phyloP scores from a whole-genome alignment of 2,797 vertebrate genomes.

The Sebastes kiyomatsui region DNA sequence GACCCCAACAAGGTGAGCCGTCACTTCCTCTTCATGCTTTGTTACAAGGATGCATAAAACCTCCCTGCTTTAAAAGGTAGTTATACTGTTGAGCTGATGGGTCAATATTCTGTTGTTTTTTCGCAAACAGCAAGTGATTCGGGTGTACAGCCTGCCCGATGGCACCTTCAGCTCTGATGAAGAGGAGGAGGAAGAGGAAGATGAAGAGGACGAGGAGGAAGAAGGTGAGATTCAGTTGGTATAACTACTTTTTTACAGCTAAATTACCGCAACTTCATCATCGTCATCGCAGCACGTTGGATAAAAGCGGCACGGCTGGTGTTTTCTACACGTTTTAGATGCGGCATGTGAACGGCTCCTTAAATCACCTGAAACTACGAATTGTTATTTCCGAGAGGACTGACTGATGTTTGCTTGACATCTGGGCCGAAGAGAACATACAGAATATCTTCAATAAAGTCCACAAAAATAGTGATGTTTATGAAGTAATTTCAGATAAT shows the following conservation, averaged over 20 bases:
- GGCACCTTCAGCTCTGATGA: conserved; percentile 98
- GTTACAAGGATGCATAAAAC: background rate
- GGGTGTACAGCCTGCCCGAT: conserved; percentile 96
- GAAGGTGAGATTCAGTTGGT: conserved; percentile 71
- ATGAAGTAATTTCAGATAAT: background rate
- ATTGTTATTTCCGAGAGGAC: background rate
- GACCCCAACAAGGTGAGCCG: conserved; percentile 94
- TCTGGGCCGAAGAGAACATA: background rate
- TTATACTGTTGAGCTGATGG: background rate
- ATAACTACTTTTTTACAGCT: no score
- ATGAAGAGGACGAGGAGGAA: conserved; percentile 94
- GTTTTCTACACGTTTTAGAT: no score
- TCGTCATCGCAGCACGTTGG: no score
- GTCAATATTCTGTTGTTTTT: background rate
- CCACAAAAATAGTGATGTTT: no score
- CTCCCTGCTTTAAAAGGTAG: no score
- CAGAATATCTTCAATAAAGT: background rate
- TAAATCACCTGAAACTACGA: no score
- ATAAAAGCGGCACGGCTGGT: no score
- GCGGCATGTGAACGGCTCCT: no score
- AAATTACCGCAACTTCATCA: no score
- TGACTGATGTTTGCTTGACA: background rate
- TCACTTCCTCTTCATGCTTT: fast-evolving
- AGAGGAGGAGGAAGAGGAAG: conserved; percentile 95
- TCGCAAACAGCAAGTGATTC: conserved; percentile 91